Evolutionary conservation across 2,797 vertebrate genomes (phyloP), one percentile per base, ranked within the genome.

Genomic region (Taenioides sp.): DNA sequence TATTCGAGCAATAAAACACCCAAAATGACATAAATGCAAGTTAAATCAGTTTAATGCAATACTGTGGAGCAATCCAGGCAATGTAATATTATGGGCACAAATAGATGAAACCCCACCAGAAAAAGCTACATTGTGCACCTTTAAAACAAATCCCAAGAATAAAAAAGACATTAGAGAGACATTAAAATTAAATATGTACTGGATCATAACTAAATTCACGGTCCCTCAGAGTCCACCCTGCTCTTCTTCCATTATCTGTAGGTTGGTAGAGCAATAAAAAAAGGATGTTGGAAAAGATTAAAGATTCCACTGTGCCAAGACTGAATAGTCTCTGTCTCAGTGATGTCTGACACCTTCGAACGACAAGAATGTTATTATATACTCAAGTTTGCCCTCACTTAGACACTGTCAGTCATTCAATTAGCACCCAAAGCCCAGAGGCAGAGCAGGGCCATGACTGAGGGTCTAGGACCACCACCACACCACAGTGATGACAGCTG

Each of bases 261-360:
- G 49, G 23, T 17, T 72, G 71, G 71, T 61, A 14, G 28, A 62
- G 58, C 57, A 70, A 31, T 59, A 74, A 54, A 59, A 77, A 57
- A 0, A 57, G 27, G 69, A 68, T 70, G 69, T 12, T 74, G 50
- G 63, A 52, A 71, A 70, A 49, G 80, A 55, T 70, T 49, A 64
- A 49, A 74, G 74, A 81, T 78, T 79, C 82, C 75, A 71, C 49
- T 70, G 11, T 74, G 47, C 52, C 1, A 17, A 72, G 66, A 75
- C 59, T 74, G 4, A 60, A 72, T 37, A 83, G 59, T 67, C 37
- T 67, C 65, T 67, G 34, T 37, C 9, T 10, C 34, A 37, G 7
- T 37, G 65, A 76, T 65, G 50, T 73, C 58, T 62, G 63, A 64
- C 71, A 68, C 23, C 43, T 65, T 27, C 31, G 10, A 31, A 52